Conservation (phyloP, 2,113 vertebrate genomes). For the Tiliqua scincoides region DNA sequence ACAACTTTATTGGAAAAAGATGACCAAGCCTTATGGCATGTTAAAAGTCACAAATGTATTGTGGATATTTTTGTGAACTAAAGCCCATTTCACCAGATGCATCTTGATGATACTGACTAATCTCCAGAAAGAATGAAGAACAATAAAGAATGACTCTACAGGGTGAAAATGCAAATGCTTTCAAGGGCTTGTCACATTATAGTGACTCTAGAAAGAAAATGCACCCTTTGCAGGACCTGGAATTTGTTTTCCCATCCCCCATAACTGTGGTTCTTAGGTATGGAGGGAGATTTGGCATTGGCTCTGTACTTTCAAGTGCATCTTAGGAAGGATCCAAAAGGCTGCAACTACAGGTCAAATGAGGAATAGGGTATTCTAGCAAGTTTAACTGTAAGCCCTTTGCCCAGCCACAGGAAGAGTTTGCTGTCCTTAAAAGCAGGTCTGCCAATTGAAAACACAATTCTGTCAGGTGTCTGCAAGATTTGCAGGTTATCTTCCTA, state of each 20-base stretch:
- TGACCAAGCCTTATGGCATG: too few relatives aligned
- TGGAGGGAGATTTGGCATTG: constrained; percentile 5
- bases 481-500: background rate
- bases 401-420: background rate
- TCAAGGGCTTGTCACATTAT: background rate
- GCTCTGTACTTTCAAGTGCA: background rate
- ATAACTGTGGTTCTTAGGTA: background rate
- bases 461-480: background rate
- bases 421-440: background rate
- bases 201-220: background rate
- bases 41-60: background rate
- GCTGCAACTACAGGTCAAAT: background rate
- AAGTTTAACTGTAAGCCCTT: background rate
- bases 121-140: background rate
- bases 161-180: constrained; percentile 1
- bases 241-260: background rate
- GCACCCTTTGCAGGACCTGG: background rate
- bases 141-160: background rate
- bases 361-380: background rate
- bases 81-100: too few relatives aligned
- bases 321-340: background rate
- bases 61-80: too few relatives aligned
- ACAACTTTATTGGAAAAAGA: too few relatives aligned
- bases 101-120: too few relatives aligned
- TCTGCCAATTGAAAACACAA: constrained; percentile 4